These are phyloP conservation scores for Paratilapia polleni DNA, from an alignment of 2,113 vertebrate species.

Conservation along the genomic window DNA sequence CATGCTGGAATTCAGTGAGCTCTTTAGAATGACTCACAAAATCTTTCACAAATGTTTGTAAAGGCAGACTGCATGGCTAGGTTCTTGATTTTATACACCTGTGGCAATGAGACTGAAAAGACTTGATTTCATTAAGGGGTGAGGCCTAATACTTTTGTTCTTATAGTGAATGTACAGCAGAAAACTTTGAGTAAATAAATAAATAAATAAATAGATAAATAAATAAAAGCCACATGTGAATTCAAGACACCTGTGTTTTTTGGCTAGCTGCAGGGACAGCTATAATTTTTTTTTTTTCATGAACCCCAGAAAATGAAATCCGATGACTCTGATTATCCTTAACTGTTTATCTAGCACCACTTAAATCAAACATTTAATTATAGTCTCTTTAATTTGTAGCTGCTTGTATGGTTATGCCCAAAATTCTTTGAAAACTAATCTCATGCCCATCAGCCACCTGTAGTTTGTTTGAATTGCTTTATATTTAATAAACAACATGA, in stretches of 20 bases:
- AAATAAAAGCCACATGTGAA: neutral
- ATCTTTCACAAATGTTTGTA: neutral
- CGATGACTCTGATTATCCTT: neutral
- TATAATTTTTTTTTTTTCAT: neutral
- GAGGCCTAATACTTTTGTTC: neutral
- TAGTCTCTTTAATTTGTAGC: neutral
- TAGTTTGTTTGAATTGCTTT: neutral
- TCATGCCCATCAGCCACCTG: neutral
- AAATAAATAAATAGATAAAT: neutral
- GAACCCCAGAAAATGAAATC: neutral
- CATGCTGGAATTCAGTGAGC: neutral
- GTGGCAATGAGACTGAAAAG: too few species aligned
- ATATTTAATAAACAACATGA: neutral
- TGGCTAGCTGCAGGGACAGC: neutral
- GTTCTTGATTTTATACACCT: neutral
- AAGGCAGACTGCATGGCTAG: neutral
- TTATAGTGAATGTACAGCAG: neutral
- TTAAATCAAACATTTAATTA: neutral
- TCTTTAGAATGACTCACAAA: neutral
- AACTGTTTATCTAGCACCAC: neutral
- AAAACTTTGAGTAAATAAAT: neutral
- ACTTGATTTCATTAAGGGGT: neutral
- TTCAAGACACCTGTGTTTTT: too few species aligned
- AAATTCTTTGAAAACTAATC: neutral
- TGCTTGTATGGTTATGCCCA: neutral